Evolutionary conservation across 2,888 invertebrate species (phyloP), one percentile per base, ranked within the genome.

Genomic region (Megalurothrips usitatus): DNA sequence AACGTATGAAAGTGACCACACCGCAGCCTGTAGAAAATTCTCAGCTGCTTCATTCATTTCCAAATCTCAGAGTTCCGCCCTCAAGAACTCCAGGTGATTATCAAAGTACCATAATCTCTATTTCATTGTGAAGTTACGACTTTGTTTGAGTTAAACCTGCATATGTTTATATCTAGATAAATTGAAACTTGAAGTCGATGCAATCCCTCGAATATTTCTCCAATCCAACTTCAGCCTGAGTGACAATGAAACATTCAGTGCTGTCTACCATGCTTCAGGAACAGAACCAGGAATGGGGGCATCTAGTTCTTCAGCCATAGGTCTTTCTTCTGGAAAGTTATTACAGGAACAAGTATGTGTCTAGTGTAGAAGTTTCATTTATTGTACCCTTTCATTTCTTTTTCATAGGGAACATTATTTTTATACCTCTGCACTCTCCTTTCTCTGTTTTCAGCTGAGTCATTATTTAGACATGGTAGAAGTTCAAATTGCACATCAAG

Each of bases 401-500:
- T 81, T 79, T 28, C 81, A 58, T 79, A 81, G 48, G 47, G 49
- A 49, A 80, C 81, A 14, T 79, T 80, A 68, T 80, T 82, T 23
- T 83, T 81, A 84, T 83, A 81, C 48, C 52, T 43, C 82, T n/a
- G n/a, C 79, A 52, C 78, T 63, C 26, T 79, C 12, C 34, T 75
- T 82, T 79, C 78, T 82, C 82, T 75, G 81, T 81, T 83, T 84
- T 82, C 86, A 92, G 91, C 89, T 98, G 78, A 96, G 96, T 86
- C 96, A 97, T 86, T 97, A 98, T 87, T 89, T 99, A 85, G 98
- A 99, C 89, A 92, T 96, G 82, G 95, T 98, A 79, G 98, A 99
- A 88, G 94, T 96, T 85, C 93, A 95, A 88, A 96, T 97, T 86
- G 96, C 96, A 9, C 93, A 94, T 85, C 97, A 98, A 89, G 90